These are phyloP conservation scores for Brachionus calyciflorus DNA, from an alignment of 1,140 invertebrate genomes.

Conservation along the genomic window DNA sequence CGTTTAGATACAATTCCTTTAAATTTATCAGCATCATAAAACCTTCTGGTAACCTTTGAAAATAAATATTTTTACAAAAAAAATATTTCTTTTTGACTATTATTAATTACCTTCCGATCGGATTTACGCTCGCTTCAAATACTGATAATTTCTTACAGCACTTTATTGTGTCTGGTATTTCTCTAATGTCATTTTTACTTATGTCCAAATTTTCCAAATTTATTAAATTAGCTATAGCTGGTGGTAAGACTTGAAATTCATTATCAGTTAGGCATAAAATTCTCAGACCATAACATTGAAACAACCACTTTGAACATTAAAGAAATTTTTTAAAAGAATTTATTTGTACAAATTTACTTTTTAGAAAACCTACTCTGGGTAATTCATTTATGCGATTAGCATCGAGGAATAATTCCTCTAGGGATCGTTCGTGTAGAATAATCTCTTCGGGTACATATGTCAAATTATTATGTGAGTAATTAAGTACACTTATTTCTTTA, in stretches of 20 bases:
- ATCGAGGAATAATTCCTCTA: slow-evolving; percentile 38
- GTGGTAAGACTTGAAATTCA: slow-evolving; percentile 57
- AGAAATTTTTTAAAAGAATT: slow-evolving; percentile 21
- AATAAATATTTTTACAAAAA: background rate
- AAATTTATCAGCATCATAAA: slow-evolving; percentile 58
- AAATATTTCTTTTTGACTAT: background rate
- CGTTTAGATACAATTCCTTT: slow-evolving; percentile 58
- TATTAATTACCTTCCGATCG: slow-evolving; percentile 58
- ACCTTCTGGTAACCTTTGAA: slow-evolving; percentile 56
- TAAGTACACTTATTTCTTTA: slow-evolving; percentile 41
- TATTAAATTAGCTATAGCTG: slow-evolving; percentile 55
- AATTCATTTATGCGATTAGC: slow-evolving; percentile 42
- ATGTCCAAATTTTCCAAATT: slow-evolving; percentile 57
- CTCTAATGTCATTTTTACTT: slow-evolving; percentile 58
- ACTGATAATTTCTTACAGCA: slow-evolving; percentile 56
- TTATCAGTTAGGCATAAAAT: slow-evolving; percentile 57
- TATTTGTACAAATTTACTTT: background rate
- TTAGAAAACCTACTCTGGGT: slow-evolving; percentile 5
- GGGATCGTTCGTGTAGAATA: slow-evolving; percentile 32
- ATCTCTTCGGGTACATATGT: slow-evolving; percentile 47
- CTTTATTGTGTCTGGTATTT: slow-evolving; percentile 59
- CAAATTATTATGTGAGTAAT: slow-evolving; percentile 46
- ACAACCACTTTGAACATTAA: slow-evolving; percentile 58
- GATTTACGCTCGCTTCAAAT: slow-evolving; percentile 60
- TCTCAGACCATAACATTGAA: slow-evolving; percentile 71